Evolutionary conservation across 2,113 vertebrate species (phyloP), one percentile per base, ranked within the genome.

Genomic region (Rousettus leschenaultii): DNA sequence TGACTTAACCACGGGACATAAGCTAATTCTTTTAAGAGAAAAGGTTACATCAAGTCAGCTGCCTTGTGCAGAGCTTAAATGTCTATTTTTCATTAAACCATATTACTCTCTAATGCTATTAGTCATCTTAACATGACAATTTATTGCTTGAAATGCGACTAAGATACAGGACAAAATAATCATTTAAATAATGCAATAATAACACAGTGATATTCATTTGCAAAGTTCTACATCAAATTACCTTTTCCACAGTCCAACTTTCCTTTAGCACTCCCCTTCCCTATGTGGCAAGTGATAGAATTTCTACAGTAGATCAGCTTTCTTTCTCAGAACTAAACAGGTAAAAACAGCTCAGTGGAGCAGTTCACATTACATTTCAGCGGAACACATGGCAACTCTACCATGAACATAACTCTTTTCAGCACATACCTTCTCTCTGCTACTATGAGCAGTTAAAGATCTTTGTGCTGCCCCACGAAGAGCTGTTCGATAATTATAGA

Each of bases 401-500:
- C 15, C 38, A 65, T 0, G 3, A 87, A 18, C 11, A 33, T 33
- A 43, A 73, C 22, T 40, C 40, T 24, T 40, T 38, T 68, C 82
- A 33, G 15, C 48, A 88, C 96, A 8, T 97, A 99, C 99, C 99
- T 99, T 99, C 98, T 99, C 99, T 96, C 99, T 99, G 98, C 96
- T 99, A 97, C 99, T 99, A 84, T 99, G 99, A 93, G 99, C 99
- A 26, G 99, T 99, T 96, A 99, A 95, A 65, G 99, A 99, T 94
- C 99, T 98, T 84, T 99, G 99, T 0, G 99, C 97, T 13, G 99
- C 99, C 88, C 99, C 99, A 95, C 99, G 99, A 88, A 99, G 98
- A 7, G 99, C 99, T 0, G 99, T 99, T 90, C 99, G 98, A 95
- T 99, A 99, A 98, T 99, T 99, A 95, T 99, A 99, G 98, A 99